Base-by-base conservation (phyloP, 2,797 vertebrate species). In the Taenioides sp. region DNA sequence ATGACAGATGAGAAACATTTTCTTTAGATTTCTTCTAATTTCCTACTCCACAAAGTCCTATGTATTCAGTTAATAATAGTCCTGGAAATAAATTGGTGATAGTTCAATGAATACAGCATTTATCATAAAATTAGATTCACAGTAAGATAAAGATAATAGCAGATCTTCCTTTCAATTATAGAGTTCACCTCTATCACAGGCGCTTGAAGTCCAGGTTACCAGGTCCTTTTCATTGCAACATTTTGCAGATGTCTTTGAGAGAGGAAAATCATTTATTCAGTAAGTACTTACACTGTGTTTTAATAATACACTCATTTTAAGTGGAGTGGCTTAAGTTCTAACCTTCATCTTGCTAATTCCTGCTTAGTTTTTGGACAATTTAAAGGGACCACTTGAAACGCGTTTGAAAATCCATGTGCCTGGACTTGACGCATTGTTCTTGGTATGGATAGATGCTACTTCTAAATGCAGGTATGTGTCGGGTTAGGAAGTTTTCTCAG, bases 401-500 rank as follows among this genome's bases (percentile, higher is more conserved):
- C 40, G 50, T 77, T 80, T 58, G 76, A 72, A 66, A 17, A 17
- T 18, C 16, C 0, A 80, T 86, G 74, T 73, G 84, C 84, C 80
- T 74, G 78, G 79, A 65, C 88, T 69, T 81, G 86, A 84, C 59
- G 20, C 25, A 50, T 59, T 79, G 70, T 61, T 78, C 28, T 65
- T 70, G 59, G 60, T 66, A n/a, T 4, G 11, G 60, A 43, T 71
- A 37, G 34, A 87, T 77, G 76, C 79, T 72, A 80, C 69, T 70
- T 73, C 55, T 25, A 58, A 54, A 77, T 69, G 72, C 27, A 34
- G 82, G 84, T 83, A 80, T 66, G 78, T 80, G 72, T 86, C 77
- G 80, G 62, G 18, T 54, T 69, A 49, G 23, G 50, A 58, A 27
- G 72, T 78, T 17, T 37, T 57, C 57, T 70, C 64, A 50, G 62